Percentiles rank a stretch among this genome's conserved stretches.
Conservation (phyloP, 2,888 invertebrate species). For the Pherbina coryleti region DNA sequence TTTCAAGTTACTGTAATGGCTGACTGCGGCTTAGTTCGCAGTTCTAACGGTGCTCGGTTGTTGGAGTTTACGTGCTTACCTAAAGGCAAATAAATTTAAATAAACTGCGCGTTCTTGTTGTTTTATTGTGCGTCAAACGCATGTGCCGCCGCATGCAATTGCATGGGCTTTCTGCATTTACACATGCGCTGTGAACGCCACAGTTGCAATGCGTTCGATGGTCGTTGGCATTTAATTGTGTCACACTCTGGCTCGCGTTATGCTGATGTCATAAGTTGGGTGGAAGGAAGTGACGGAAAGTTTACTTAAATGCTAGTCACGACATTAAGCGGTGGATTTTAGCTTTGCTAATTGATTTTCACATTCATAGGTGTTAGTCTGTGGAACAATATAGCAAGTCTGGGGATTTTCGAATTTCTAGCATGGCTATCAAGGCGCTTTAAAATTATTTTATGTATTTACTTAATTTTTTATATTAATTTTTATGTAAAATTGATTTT, state of each 20-base stretch:
- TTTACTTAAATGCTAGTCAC: not conserved
- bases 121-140: conserved; percentile 6
- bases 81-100: not conserved
- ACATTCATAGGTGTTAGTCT: not conserved
- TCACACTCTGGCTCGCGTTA: conserved; percentile 4
- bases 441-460: too few species aligned
- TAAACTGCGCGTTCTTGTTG: not conserved
- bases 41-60: conserved; percentile 4
- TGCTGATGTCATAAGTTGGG: conserved; percentile 16
- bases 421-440: too few species aligned
- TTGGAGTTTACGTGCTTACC: too few species aligned
- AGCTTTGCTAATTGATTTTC: not conserved
- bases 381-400: not conserved
- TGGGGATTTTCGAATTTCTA: too few species aligned
- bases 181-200: conserved; percentile 1
- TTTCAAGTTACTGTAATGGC: not conserved
- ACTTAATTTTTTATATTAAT: too few species aligned
- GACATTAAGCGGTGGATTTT: not conserved
- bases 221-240: conserved; percentile 23
- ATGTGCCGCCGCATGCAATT: conserved; percentile 18
- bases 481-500: too few species aligned
- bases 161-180: not conserved
- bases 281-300: not conserved
- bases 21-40: not conserved
- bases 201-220: not conserved